Evolutionary conservation across 1,140 invertebrate genomes (phyloP).

Genomic region (Leptinotarsa lineolata): DNA sequence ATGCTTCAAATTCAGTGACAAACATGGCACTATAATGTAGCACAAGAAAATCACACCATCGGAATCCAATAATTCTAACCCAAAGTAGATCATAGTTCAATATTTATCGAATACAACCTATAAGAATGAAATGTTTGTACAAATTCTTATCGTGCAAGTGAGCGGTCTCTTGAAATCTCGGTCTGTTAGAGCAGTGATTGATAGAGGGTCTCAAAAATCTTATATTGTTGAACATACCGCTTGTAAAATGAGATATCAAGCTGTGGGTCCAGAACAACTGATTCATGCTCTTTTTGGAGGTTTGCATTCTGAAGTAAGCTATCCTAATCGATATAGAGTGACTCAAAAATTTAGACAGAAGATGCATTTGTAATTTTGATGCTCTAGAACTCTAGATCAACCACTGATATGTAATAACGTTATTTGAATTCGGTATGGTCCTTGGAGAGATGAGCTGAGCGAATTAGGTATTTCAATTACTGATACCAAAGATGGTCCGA

Average conservation of each 20-base stretch:
- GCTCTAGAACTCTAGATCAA: slow-evolving; percentile 26
- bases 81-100: too few relatives aligned
- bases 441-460: slow-evolving; percentile 26
- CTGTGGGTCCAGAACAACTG: neutral
- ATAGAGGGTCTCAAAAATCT: too few relatives aligned
- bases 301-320: neutral
- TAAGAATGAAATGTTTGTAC: too few relatives aligned
- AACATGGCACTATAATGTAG: too few relatives aligned
- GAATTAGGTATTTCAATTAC: slow-evolving; percentile 20
- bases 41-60: too few relatives aligned
- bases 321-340: neutral
- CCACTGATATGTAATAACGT: slow-evolving; percentile 20
- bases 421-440: slow-evolving; percentile 8
- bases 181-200: too few relatives aligned
- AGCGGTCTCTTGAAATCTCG: too few relatives aligned
- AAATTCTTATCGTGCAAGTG: too few relatives aligned
- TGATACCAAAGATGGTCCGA: slow-evolving; percentile 32
- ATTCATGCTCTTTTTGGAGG: neutral
- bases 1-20: too few relatives aligned
- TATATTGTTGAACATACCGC: too few relatives aligned
- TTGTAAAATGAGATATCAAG: neutral
- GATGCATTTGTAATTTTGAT: slow-evolving; percentile 26
- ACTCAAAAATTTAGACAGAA: neutral
- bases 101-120: too few relatives aligned
- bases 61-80: too few relatives aligned